A percentile compares a stretch with the other conserved stretches of the same genome.
Conservation (phyloP, 2,888 invertebrate genomes). For the Chymomyza amoena region DNA sequence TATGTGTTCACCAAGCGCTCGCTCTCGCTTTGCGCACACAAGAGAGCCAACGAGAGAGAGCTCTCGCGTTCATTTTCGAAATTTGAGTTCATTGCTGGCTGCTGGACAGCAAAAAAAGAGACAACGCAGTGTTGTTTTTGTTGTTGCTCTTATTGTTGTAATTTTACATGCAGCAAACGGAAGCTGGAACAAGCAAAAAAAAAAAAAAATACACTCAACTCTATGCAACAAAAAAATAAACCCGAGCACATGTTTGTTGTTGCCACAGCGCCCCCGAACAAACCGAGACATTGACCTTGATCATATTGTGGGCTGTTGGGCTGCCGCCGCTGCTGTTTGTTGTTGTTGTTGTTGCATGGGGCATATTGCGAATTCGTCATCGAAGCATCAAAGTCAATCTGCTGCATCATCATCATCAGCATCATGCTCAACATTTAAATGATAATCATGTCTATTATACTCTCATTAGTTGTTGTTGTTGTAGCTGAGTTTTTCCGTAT, state of each 20-base stretch:
- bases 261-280: neutral
- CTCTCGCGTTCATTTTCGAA: constrained; percentile 56
- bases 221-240: constrained; percentile 18
- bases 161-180: constrained; percentile 62
- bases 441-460: neutral
- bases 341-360: constrained; percentile 20
- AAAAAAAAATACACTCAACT: constrained; percentile 24
- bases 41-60: constrained; percentile 9
- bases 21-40: neutral
- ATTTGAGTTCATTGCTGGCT: constrained; percentile 24
- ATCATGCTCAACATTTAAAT: neutral
- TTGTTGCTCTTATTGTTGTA: constrained; percentile 42
- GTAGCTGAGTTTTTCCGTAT: neutral
- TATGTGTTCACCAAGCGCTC: neutral
- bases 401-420: neutral
- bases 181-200: constrained; percentile 51
- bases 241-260: neutral
- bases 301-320: constrained; percentile 49
- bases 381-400: neutral
- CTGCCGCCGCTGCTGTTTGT: constrained; percentile 7
- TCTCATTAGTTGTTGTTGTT: constrained; percentile 12
- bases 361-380: neutral
- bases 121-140: constrained; percentile 24
- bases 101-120: neutral
- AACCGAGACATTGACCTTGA: constrained; percentile 69